Evolutionary conservation across 2,113 vertebrate species (phyloP).

Genomic region (Rhagologus leucostigma): DNA sequence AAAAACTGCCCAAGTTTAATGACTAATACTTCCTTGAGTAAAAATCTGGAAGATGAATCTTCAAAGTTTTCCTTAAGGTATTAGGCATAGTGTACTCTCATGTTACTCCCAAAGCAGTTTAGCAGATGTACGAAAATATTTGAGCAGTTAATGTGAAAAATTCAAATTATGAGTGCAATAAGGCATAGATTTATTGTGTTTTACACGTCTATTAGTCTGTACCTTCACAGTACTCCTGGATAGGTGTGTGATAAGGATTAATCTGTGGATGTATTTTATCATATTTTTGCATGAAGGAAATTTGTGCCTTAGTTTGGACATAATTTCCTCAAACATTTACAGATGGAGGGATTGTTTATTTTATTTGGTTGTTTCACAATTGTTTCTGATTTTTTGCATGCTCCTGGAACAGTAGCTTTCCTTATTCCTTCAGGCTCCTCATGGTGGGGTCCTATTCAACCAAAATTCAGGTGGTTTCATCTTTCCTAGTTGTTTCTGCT

Average conservation of each 20-base stretch:
- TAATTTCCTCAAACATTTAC: background rate
- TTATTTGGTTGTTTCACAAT: background rate
- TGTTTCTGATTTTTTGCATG: background rate
- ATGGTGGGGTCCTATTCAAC: background rate
- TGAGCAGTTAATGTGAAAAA: background rate
- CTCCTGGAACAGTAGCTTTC: background rate
- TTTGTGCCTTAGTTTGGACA: background rate
- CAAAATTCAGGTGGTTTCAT: background rate
- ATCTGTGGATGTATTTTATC: background rate
- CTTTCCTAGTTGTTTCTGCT: background rate
- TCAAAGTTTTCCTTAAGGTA: background rate
- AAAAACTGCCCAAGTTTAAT: background rate
- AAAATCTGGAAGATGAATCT: background rate
- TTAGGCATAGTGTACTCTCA: background rate
- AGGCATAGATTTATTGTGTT: background rate
- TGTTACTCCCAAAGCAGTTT: background rate
- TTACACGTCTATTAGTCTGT: background rate
- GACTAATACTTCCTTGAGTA: background rate
- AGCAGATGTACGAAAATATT: background rate
- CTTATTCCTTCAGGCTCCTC: background rate
- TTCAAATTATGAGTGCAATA: background rate
- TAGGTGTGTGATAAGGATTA: background rate
- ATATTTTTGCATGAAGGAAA: background rate
- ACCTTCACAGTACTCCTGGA: background rate
- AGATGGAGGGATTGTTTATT: background rate